Evolutionary conservation across 2,797 vertebrate genomes (phyloP).

Genomic region (Eutrigla gurnardus): DNA sequence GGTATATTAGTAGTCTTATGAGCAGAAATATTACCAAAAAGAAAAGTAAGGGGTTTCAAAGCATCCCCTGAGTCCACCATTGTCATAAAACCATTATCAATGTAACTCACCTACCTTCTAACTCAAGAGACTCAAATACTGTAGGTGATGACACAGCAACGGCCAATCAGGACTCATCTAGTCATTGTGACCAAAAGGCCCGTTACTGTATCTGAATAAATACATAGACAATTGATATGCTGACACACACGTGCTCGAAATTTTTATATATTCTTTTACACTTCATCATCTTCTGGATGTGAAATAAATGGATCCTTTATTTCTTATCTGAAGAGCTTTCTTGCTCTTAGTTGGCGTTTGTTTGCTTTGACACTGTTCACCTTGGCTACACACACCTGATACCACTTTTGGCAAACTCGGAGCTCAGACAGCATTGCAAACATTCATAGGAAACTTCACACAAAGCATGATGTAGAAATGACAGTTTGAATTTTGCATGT

Average conservation of each 20-base stretch:
- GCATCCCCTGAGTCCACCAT: background rate
- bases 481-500: background rate
- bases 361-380: background rate
- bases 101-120: background rate
- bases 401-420: background rate
- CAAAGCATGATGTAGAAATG: background rate
- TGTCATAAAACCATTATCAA: background rate
- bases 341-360: background rate
- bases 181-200: background rate
- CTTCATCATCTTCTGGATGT: background rate
- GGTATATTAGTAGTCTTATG: background rate
- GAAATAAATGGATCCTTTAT: background rate
- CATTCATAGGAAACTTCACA: background rate
- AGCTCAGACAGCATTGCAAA: background rate
- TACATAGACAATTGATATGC: background rate
- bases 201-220: background rate
- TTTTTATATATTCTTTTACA: background rate
- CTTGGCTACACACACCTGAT: background rate
- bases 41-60: background rate
- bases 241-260: background rate
- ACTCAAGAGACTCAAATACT: background rate
- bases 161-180: slow-evolving; percentile 4
- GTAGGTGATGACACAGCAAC: background rate
- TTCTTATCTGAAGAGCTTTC: background rate
- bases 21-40: background rate